phyloP scores from a whole-genome alignment of 2,888 invertebrate genomes.

The Agonum fuliginosum region DNA sequence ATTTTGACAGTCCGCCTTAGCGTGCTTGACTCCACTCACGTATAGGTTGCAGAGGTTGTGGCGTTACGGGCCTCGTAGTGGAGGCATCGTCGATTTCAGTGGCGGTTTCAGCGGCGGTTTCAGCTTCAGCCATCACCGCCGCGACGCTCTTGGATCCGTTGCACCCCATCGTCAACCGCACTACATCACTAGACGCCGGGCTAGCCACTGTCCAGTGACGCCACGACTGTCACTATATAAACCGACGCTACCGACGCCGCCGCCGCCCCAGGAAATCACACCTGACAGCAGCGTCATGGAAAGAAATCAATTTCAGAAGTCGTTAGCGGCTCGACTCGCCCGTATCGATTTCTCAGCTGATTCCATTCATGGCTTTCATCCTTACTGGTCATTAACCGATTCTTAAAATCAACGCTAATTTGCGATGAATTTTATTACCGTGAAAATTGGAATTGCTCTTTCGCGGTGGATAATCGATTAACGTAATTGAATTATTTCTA shows the following conservation, averaged over 20 bases:
- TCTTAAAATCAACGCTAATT: conserved; percentile 29
- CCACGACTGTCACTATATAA: conserved; percentile 8
- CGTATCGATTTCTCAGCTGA: conserved; percentile 4
- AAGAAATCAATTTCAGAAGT: conserved; percentile 39
- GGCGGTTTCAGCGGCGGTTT: not conserved
- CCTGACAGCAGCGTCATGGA: conserved; percentile 45
- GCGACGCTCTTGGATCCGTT: conserved; percentile 54
- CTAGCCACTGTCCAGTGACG: conserved; percentile 28
- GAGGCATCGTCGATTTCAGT: conserved; percentile 2
- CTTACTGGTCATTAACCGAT: conserved; percentile 7
- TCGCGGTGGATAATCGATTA: not conserved
- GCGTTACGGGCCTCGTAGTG: conserved; percentile 45
- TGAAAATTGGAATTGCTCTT: not conserved
- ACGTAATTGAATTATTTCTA: not conserved
- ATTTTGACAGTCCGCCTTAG: not conserved
- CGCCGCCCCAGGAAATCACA: conserved; percentile 32
- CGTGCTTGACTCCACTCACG: not conserved
- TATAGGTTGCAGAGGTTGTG: conserved; percentile 32
- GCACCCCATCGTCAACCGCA: conserved; percentile 38
- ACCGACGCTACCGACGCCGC: not conserved
- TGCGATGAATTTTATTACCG: not conserved
- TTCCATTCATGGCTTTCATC: conserved; percentile 26
- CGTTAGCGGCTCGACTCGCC: conserved; percentile 9
- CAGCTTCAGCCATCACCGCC: conserved; percentile 31
- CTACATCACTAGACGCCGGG: conserved; percentile 2